phyloP scores from a whole-genome alignment of 2,888 invertebrate species.

The Ischnura elegans region DNA sequence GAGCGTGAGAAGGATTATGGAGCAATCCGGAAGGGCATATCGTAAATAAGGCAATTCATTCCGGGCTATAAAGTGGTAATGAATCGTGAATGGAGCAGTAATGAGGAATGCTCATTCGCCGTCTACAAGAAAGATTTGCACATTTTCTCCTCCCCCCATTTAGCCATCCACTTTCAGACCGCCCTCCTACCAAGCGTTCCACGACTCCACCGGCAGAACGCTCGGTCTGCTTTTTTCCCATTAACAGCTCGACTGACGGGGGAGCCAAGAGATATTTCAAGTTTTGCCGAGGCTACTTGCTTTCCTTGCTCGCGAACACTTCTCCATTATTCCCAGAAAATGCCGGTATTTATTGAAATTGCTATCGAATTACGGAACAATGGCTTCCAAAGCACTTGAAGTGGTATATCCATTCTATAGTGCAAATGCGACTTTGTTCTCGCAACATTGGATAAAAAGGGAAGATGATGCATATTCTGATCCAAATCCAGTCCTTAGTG shows the following conservation, averaged over 20 bases:
- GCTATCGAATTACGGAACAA: no score
- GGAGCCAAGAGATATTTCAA: not conserved
- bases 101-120: not conserved
- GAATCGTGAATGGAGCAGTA: not conserved
- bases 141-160: not conserved
- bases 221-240: not conserved
- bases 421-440: no score
- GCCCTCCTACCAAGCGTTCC: not conserved
- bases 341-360: no score
- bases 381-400: no score
- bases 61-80: not conserved
- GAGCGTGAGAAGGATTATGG: no score
- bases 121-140: not conserved
- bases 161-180: not conserved
- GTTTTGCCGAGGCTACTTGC: not conserved
- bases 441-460: no score
- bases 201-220: not conserved
- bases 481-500: no score
- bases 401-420: no score
- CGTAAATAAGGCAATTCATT: conserved; percentile 40
- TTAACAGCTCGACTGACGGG: not conserved
- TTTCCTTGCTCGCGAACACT: no score
- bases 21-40: not conserved
- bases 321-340: no score
- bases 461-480: no score